A percentile compares a stretch with the other conserved stretches of the same genome.
These are phyloP conservation scores for Pagrus major DNA, from an alignment of 2,113 vertebrate genomes.

Conservation along the genomic window DNA sequence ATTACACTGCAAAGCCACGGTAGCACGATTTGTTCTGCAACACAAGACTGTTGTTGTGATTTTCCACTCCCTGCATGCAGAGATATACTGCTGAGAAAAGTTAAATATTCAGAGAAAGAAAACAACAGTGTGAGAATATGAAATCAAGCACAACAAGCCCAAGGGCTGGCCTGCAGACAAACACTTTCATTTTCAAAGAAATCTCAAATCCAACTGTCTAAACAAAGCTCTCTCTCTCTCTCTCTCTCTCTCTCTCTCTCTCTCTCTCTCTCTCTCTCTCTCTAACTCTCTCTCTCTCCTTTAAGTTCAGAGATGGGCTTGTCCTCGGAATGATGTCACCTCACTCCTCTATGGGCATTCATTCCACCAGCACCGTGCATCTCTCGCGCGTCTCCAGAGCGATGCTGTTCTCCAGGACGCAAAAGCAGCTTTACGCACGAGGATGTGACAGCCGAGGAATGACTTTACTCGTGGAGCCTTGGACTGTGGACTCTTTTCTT, in stretches of 20 bases:
- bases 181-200: conserved; percentile 38
- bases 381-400: conserved; percentile 41
- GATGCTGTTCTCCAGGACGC: conserved; percentile 41
- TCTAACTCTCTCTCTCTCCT: conserved; percentile 6
- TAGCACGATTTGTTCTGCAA: background rate
- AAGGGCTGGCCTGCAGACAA: conserved; percentile 1
- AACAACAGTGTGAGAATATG: background rate
- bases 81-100: conserved; percentile 5
- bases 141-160: conserved; percentile 27
- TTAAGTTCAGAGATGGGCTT: conserved; percentile 72
- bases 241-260: background rate
- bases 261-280: background rate
- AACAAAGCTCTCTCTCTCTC: conserved; percentile 13
- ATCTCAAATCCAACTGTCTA: conserved; percentile 10
- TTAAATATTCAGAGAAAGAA: background rate
- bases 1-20: background rate
- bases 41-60: background rate
- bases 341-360: conserved; percentile 62
- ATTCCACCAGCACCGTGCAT: conserved; percentile 48
- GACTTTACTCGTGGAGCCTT: background rate
- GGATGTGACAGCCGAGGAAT: conserved; percentile 8
- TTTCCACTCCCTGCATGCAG: background rate
- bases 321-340: conserved; percentile 79
- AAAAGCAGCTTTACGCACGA: conserved; percentile 59
- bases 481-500: conserved; percentile 11